phyloP scores from a whole-genome alignment of 2,113 vertebrate species.

The Neodontobutis hainanensis region DNA sequence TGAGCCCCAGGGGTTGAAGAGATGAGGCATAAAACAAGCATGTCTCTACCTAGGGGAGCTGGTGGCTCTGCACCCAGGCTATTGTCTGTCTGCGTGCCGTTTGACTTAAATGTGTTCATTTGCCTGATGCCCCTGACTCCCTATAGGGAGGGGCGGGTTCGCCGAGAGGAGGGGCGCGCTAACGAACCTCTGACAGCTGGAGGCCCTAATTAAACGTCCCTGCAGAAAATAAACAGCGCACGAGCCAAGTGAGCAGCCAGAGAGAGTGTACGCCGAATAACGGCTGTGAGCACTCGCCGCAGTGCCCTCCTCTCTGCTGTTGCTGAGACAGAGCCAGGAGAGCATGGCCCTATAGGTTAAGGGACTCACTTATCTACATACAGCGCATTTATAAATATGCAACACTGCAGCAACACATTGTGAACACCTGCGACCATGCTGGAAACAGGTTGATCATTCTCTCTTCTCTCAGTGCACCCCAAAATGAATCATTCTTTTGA shows the following conservation, averaged over 20 bases:
- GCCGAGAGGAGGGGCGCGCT: conserved; percentile 76
- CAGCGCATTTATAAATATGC: conserved; percentile 60
- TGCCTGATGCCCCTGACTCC: conserved; percentile 72
- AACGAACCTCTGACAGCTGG: conserved; percentile 84
- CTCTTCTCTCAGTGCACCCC: conserved; percentile 17
- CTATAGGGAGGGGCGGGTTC: conserved; percentile 65
- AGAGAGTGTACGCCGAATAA: conserved; percentile 51
- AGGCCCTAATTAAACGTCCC: conserved; percentile 87
- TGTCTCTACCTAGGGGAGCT: conserved; percentile 74
- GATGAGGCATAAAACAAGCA: conserved; percentile 77
- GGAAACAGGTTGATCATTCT: conserved; percentile 54
- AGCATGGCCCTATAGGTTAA: conserved; percentile 54
- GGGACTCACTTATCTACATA: conserved; percentile 44
- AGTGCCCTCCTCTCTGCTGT: conserved; percentile 60
- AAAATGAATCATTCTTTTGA: conserved; percentile 46
- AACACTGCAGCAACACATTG: conserved; percentile 61
- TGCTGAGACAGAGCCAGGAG: conserved; percentile 62
- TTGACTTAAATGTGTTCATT: conserved; percentile 82
- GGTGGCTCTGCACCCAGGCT: conserved; percentile 64
- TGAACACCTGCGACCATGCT: conserved; percentile 62
- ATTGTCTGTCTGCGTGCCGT: conserved; percentile 78
- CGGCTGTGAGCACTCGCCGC: conserved; percentile 53
- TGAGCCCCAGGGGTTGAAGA: conserved; percentile 68
- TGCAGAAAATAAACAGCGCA: conserved; percentile 78
- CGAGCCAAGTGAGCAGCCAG: conserved; percentile 75